A percentile compares a stretch with the other conserved stretches of the same genome.
phyloP scores from a whole-genome alignment of 2,888 invertebrate genomes.

The Julus scandinavius region DNA sequence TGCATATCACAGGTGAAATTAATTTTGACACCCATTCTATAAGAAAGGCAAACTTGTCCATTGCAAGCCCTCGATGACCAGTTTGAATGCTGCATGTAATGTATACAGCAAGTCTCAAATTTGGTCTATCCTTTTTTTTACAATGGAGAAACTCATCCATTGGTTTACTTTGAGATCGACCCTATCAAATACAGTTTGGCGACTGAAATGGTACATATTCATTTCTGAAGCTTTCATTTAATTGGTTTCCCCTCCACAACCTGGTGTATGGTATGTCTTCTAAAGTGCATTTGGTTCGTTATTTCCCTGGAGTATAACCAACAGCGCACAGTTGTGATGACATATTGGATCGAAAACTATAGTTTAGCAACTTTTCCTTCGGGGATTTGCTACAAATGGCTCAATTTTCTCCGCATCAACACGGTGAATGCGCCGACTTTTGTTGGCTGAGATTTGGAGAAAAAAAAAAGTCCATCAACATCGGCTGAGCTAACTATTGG shows the following conservation, averaged over 20 bases:
- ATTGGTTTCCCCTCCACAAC: constrained; percentile 33
- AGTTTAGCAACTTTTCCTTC: constrained; percentile 33
- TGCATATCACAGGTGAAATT: no score
- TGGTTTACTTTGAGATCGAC: constrained; percentile 13
- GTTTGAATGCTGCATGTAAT: no score
- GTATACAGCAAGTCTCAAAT: no score
- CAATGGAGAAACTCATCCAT: background rate
- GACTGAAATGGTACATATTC: constrained; percentile 25
- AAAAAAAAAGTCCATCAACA: constrained; percentile 20
- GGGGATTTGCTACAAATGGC: constrained; percentile 33
- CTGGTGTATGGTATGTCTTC: background rate
- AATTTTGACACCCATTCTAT: no score
- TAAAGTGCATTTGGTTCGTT: constrained; percentile 26
- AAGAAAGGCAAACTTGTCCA: no score
- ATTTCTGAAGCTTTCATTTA: constrained; percentile 3
- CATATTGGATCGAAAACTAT: constrained; percentile 33
- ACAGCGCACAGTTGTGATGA: constrained; percentile 24
- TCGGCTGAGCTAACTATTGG: constrained; percentile 4
- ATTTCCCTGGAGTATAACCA: constrained; percentile 33
- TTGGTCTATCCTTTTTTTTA: no score
- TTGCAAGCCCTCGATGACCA: no score
- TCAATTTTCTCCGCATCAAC: constrained; percentile 33
- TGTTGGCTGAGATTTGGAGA: constrained; percentile 24
- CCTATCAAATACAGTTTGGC: background rate
- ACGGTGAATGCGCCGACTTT: constrained; percentile 33